Evolutionary conservation across 2,797 vertebrate species (phyloP), one percentile per base, ranked within the genome.

Genomic region (Sebastes vulpes): DNA sequence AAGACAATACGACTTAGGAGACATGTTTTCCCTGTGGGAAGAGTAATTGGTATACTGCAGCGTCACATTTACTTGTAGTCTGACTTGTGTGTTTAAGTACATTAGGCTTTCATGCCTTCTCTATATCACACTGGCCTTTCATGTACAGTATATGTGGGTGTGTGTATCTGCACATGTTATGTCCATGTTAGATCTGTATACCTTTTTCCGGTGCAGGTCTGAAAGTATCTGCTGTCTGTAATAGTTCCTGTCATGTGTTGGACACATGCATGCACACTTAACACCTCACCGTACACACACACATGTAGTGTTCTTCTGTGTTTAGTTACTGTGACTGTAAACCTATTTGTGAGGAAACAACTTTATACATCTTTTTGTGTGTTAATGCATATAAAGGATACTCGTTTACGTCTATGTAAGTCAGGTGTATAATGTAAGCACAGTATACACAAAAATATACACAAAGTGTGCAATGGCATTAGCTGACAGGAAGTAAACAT

Each of bases 271-370:
- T 69, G 28, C 5, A 38, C 26, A 72, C 54, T 8, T 14, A 59
- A 50, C 31, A 20, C 53, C 46, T 72, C 52, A 20, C 2, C 11
- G 20, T 25, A 35, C 21, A 71, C 38, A 71, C 65, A 71, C 66
- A 72, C 23, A 16, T 25, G 35, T 3, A 58, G 25, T 26, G 31
- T 46, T 60, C 42, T 21, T 73, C 32, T 75, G 64, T 67, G 63
- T 88, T 54, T 4, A 74, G 78, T 85, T 83, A 59, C 77, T 54
- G 63, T 70, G 72, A 78, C 59, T 59, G 31, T 79, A 52, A 60
- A 65, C 50, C 67, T 35, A 2, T 38, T 54, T 32, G 18, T 2
- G 0, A 12, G 1, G 8, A 16, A 48, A 42, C 14, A 60, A 31
- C 52, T 46, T 46, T 25, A 31, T 53, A 11, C 32, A 9, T 18